Evolutionary conservation across 2,113 vertebrate species (phyloP).

Genomic region (Phyllostomus hastatus): DNA sequence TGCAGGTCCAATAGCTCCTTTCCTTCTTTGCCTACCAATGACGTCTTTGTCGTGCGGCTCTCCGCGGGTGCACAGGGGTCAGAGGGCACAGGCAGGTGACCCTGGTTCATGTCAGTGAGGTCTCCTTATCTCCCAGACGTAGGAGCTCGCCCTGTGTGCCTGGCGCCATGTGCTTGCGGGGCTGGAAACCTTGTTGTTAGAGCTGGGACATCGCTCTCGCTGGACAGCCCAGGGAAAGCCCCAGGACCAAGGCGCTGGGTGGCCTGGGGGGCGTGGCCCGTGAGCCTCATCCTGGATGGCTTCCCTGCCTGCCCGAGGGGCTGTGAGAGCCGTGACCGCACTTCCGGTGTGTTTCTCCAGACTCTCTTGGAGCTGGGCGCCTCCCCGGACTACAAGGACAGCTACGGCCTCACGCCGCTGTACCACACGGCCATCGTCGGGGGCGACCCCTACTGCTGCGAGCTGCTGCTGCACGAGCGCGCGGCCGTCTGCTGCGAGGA

Average conservation of each 20-base stretch:
- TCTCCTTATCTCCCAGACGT: accelerated
- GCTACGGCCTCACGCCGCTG: conserved; percentile 91
- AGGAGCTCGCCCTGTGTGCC: accelerated
- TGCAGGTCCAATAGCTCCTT: accelerated
- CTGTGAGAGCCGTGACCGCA: neutral
- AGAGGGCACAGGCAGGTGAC: neutral
- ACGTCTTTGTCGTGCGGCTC: accelerated
- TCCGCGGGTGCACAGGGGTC: accelerated
- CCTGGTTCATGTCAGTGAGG: accelerated
- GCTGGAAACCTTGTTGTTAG: accelerated
- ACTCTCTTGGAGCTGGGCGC: conserved; percentile 93
- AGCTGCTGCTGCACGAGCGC: conserved; percentile 90
- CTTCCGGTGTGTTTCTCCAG: conserved; percentile 72
- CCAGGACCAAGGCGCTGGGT: accelerated
- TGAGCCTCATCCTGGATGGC: accelerated
- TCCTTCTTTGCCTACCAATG: neutral
- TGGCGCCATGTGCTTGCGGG: neutral
- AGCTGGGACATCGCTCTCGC: neutral
- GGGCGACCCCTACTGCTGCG: conserved; percentile 94
- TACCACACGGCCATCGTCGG: conserved; percentile 94
- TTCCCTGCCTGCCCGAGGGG: accelerated
- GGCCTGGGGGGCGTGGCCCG: neutral
- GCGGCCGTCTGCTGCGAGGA: conserved; percentile 91
- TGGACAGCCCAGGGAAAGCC: accelerated
- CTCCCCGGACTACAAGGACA: conserved; percentile 96